Evolutionary conservation across 2,888 invertebrate genomes (phyloP).

Genomic region (Apoderus coryli): DNA sequence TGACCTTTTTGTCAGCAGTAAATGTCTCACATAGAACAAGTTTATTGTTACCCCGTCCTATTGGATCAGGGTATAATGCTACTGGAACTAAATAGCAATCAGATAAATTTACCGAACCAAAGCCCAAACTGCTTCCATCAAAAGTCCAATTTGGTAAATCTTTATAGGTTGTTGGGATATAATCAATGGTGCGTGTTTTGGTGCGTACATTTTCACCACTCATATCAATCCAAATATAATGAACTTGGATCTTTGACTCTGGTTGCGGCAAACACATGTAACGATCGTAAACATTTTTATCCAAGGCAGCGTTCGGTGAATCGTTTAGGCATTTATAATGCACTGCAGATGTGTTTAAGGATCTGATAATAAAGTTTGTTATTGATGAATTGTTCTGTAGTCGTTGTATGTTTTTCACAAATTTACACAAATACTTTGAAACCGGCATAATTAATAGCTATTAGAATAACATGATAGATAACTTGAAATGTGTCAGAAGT

Average conservation of each 20-base stretch:
- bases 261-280: constrained; percentile 44
- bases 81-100: constrained; percentile 65
- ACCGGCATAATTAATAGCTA: no score
- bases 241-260: constrained; percentile 43
- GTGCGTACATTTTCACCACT: constrained; percentile 51
- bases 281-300: constrained; percentile 36
- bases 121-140: constrained; percentile 49
- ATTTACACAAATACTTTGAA: no score
- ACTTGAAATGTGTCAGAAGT: no score
- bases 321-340: no score
- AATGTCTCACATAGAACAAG: constrained; percentile 68
- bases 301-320: constrained; percentile 29
- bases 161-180: constrained; percentile 40
- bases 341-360: no score
- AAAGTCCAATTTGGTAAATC: constrained; percentile 64
- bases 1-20: constrained; percentile 44
- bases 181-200: constrained; percentile 55
- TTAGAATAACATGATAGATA: no score
- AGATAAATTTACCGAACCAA: constrained; percentile 31
- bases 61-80: constrained; percentile 68
- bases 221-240: constrained; percentile 68
- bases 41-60: constrained; percentile 57
- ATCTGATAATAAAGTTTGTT: no score
- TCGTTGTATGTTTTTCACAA: no score
- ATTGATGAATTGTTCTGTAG: no score